phyloP scores from a whole-genome alignment of 2,888 invertebrate genomes.

The Aporophyla lueneburgensis region DNA sequence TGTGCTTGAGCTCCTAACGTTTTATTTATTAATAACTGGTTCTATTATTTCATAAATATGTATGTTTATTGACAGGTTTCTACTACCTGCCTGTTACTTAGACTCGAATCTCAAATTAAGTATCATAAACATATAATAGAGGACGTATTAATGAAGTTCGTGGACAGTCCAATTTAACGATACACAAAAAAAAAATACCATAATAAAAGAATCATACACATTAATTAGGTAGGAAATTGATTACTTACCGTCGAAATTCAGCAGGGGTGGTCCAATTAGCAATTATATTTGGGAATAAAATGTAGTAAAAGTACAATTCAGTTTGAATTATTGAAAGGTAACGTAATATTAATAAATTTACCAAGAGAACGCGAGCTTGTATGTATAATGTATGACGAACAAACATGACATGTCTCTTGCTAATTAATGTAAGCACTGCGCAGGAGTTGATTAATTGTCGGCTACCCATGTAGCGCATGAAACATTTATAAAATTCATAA shows the following conservation, averaged over 20 bases:
- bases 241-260: slow-evolving; percentile 70
- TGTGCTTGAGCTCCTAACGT: slow-evolving; percentile 9
- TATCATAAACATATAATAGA: slow-evolving; percentile 80
- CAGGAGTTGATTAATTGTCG: slow-evolving; percentile 89
- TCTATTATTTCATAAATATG: slow-evolving; percentile 35
- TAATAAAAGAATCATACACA: slow-evolving; percentile 80
- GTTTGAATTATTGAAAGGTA: slow-evolving; percentile 77
- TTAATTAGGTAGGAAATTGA: slow-evolving; percentile 76
- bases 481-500: slow-evolving; percentile 90
- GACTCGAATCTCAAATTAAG: slow-evolving; percentile 78
- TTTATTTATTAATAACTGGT: slow-evolving; percentile 42
- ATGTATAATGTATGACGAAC: slow-evolving; percentile 85
- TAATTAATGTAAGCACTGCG: slow-evolving; percentile 89
- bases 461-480: slow-evolving; percentile 85
- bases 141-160: slow-evolving; percentile 73
- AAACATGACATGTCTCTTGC: slow-evolving; percentile 82
- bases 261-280: slow-evolving; percentile 78
- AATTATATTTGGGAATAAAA: slow-evolving; percentile 63
- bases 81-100: slow-evolving; percentile 52
- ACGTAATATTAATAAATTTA: slow-evolving; percentile 80
- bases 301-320: slow-evolving; percentile 62
- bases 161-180: slow-evolving; percentile 73
- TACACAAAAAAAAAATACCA: slow-evolving; percentile 72
- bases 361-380: slow-evolving; percentile 73
- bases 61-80: slow-evolving; percentile 31